These are phyloP conservation scores for Mastigias papua DNA, from an alignment of 30 jellyfish, hydroid and myxozoan species.

Conservation along the genomic window DNA sequence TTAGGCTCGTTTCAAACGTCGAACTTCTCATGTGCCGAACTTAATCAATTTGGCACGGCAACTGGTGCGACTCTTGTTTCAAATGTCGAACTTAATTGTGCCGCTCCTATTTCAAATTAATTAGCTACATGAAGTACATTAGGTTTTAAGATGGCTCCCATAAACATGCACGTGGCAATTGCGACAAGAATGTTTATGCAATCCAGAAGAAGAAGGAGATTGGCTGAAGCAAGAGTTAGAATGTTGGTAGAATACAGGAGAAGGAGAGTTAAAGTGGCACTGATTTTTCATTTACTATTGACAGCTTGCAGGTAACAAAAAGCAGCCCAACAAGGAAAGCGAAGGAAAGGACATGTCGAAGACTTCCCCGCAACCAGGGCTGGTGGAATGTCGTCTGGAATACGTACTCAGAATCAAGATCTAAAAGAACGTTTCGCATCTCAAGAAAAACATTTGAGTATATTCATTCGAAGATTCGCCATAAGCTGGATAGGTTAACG, in stretches of 20 bases:
- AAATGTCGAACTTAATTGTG: not conserved
- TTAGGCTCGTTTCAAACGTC: not conserved
- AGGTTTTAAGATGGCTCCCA: not conserved
- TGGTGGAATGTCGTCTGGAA: slow-evolving; percentile 60
- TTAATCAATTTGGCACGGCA: not conserved
- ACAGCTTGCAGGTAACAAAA: not conserved
- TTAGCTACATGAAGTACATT: not conserved
- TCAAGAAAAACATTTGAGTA: slow-evolving; percentile 31
- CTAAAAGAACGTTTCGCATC: slow-evolving; percentile 47
- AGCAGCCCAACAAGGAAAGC: not conserved
- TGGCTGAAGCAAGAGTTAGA: not conserved
- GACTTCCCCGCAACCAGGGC: slow-evolving; percentile 30
- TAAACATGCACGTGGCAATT: not conserved
- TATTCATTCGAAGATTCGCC: slow-evolving; percentile 45
- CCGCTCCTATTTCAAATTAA: not conserved
- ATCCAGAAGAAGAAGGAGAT: not conserved
- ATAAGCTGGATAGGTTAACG: slow-evolving; percentile 22
- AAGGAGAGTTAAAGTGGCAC: not conserved
- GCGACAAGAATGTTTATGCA: not conserved
- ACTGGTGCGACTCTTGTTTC: not conserved
- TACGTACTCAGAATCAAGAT: slow-evolving; percentile 40
- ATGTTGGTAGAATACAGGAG: not conserved
- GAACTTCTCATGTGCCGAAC: slow-evolving; percentile 1
- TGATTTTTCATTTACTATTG: not conserved
- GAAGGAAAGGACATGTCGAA: not conserved